Percentiles rank a stretch among this genome's conserved stretches.
phyloP scores from a whole-genome alignment of 30 jellyfish, hydroid and myxozoan genomes.

The Cassiopea andromeda region DNA sequence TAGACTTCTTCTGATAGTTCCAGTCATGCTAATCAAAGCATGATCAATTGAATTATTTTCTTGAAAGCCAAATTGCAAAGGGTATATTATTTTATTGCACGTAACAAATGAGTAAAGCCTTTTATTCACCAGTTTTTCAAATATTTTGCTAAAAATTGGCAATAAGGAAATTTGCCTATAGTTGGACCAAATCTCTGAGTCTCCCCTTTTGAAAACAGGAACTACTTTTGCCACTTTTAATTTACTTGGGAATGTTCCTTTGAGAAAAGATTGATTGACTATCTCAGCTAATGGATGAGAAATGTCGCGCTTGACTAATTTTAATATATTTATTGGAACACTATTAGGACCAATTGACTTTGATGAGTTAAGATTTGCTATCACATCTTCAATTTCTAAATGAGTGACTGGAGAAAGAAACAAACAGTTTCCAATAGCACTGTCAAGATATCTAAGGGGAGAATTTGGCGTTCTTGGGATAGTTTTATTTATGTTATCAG shows the following conservation, averaged over 20 bases:
- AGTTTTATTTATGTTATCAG: conserved; percentile 7
- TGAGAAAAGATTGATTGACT: neutral
- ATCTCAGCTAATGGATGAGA: conserved; percentile 11
- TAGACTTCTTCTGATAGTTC: conserved; percentile 3
- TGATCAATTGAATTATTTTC: conserved; percentile 18
- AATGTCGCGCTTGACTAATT: conserved; percentile 10
- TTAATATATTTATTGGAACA: conserved; percentile 14
- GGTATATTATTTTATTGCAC: neutral
- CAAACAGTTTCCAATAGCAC: neutral
- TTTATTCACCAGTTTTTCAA: conserved; percentile 35
- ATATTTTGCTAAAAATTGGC: conserved; percentile 20
- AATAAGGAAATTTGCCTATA: conserved; percentile 29
- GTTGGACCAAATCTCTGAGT: conserved; percentile 21
- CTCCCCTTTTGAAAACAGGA: conserved; percentile 19
- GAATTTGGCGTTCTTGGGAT: conserved; percentile 1
- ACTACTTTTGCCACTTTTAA: conserved; percentile 16
- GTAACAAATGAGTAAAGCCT: conserved; percentile 30
- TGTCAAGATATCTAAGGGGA: conserved; percentile 1
- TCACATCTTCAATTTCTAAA: conserved; percentile 8
- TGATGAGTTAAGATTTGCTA: conserved; percentile 22
- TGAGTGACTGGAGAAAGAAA: conserved; percentile 30
- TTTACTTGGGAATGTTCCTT: conserved; percentile 3
- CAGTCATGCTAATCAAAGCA: conserved; percentile 22
- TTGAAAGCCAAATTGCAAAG: conserved; percentile 41
- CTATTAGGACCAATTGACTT: conserved; percentile 23